Evolutionary conservation across 2,888 invertebrate genomes (phyloP).

Genomic region (Cerastoderma edule): DNA sequence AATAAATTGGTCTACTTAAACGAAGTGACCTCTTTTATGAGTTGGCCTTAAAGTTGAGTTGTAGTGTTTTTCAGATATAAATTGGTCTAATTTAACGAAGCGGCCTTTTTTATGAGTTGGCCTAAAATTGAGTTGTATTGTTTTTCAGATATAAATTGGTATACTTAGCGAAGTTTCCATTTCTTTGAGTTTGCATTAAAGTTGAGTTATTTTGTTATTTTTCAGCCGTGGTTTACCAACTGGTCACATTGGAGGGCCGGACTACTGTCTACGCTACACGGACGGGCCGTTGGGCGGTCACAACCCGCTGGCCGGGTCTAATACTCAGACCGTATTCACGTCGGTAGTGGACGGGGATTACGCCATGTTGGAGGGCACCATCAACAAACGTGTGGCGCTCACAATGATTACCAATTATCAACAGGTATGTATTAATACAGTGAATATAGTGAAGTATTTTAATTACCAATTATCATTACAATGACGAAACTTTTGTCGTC

Average conservation of each 20-base stretch:
- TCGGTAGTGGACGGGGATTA: constrained; percentile 11
- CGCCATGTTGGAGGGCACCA: constrained; percentile 4
- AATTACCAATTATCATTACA: neutral
- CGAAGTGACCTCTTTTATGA: no score
- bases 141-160: no score
- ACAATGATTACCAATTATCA: constrained; percentile 14
- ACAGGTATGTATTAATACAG: neutral
- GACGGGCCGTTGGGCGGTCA: constrained; percentile 30
- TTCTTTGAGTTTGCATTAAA: no score
- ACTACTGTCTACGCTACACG: constrained; percentile 66
- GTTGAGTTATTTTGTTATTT: constrained; percentile 6
- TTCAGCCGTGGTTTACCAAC: constrained; percentile 72
- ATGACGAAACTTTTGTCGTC: neutral
- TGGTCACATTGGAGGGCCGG: constrained; percentile 75
- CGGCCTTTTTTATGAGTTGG: no score
- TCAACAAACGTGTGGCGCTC: constrained; percentile 4
- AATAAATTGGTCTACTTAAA: no score
- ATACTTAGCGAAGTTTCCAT: no score
- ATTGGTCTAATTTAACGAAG: no score
- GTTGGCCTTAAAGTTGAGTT: no score
- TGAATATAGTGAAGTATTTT: neutral
- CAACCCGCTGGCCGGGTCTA: neutral
- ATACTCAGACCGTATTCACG: neutral
- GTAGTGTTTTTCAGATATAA: no score
- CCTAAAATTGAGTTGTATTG: no score